Percentiles rank a stretch among this genome's conserved stretches.
Conservation (phyloP, 2,888 invertebrate species). For the Rugalucina vietnamica region DNA sequence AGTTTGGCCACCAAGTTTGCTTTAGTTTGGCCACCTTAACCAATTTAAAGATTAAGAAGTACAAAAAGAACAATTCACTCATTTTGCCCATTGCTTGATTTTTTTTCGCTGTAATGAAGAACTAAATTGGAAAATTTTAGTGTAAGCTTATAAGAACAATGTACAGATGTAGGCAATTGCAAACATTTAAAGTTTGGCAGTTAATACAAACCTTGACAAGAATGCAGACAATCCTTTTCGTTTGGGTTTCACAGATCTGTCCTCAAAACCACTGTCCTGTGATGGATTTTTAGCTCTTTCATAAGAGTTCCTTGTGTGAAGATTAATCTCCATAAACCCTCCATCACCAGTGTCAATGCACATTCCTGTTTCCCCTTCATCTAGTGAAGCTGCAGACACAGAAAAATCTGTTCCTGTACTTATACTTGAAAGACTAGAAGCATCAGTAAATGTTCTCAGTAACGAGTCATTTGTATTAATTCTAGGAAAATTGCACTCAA, state of each 20-base stretch:
- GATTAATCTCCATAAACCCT: constrained; percentile 79
- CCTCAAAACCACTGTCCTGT: constrained; percentile 74
- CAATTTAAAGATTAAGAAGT: too few species aligned
- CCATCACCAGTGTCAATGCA: constrained; percentile 78
- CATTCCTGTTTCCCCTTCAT: constrained; percentile 72
- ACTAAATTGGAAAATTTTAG: too few species aligned
- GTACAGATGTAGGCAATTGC: too few species aligned
- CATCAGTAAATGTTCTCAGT: constrained; percentile 73
- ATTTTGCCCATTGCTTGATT: too few species aligned
- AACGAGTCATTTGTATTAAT: constrained; percentile 69
- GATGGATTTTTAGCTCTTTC: constrained; percentile 74
- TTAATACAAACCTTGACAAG: constrained; percentile 75
- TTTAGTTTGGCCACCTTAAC: too few species aligned
- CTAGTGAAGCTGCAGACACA: constrained; percentile 76
- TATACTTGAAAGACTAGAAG: constrained; percentile 81
- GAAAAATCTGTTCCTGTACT: constrained; percentile 81
- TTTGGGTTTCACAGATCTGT: constrained; percentile 73
- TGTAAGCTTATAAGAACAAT: too few species aligned
- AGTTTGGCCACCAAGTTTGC: too few species aligned
- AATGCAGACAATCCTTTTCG: constrained; percentile 74
- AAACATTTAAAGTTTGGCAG: too few species aligned
- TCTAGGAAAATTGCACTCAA: constrained; percentile 71
- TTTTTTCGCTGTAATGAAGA: too few species aligned
- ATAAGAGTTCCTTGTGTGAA: constrained; percentile 79
- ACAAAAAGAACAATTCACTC: too few species aligned